Evolutionary conservation across 1,140 invertebrate genomes (phyloP).

Genomic region (Dreissena polymorpha): DNA sequence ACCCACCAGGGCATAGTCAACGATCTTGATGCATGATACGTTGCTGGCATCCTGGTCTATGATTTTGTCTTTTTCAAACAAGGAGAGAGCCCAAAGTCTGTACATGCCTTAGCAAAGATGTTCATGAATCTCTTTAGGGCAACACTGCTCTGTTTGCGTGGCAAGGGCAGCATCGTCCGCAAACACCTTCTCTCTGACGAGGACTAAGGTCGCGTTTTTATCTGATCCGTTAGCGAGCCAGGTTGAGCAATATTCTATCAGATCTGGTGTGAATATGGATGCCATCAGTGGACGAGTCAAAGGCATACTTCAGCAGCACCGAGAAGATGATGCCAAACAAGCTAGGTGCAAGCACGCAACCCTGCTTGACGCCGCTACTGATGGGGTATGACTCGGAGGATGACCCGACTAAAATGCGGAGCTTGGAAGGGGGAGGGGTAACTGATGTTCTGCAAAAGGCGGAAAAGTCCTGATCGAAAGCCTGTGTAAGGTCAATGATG

Average conservation of each 20-base stretch:
- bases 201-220: slow-evolving; percentile 38
- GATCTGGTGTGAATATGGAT: slow-evolving; percentile 43
- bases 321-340: slow-evolving; percentile 47
- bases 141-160: slow-evolving; percentile 31
- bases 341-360: background rate
- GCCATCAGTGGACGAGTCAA: slow-evolving; percentile 22
- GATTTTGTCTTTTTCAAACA: background rate
- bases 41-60: too few species aligned
- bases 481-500: slow-evolving; percentile 63
- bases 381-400: background rate
- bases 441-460: slow-evolving; percentile 38
- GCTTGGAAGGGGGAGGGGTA: slow-evolving; percentile 40
- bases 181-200: slow-evolving; percentile 60
- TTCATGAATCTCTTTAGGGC: too few species aligned
- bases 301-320: slow-evolving; percentile 22
- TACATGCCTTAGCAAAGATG: too few species aligned
- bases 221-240: slow-evolving; percentile 42
- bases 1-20: too few species aligned
- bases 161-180: slow-evolving; percentile 52
- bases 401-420: slow-evolving; percentile 20
- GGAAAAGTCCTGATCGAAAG: slow-evolving; percentile 23
- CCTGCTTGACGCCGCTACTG: slow-evolving; percentile 8
- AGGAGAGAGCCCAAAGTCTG: background rate
- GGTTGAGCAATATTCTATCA: slow-evolving; percentile 56
- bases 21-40: too few species aligned